A percentile compares a stretch with the other conserved stretches of the same genome.
phyloP scores from a whole-genome alignment of 2,113 vertebrate genomes.

The Etia nguti region DNA sequence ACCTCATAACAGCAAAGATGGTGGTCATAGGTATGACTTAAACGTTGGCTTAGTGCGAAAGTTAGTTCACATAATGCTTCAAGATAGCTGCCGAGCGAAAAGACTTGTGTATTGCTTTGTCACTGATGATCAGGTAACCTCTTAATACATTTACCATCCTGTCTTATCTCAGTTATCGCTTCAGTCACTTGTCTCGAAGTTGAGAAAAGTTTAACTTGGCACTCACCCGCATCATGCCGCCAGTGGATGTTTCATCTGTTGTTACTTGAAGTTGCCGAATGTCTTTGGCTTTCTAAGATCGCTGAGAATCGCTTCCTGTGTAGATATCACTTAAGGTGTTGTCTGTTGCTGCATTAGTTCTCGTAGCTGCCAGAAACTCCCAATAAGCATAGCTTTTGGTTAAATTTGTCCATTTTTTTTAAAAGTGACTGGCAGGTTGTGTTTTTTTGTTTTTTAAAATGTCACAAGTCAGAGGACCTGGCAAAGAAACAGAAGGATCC shows the following conservation, averaged over 20 bases:
- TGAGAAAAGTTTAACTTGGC: not conserved
- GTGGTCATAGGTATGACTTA: not conserved
- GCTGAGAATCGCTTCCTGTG: not conserved
- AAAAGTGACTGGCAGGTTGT: not conserved
- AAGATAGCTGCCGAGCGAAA: accelerated
- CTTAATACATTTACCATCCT: no score
- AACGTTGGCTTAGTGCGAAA: not conserved
- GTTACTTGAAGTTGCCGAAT: not conserved
- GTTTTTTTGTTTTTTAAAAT: no score
- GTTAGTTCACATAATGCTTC: not conserved
- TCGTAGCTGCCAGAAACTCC: not conserved
- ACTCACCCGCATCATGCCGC: not conserved
- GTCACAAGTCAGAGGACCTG: not conserved
- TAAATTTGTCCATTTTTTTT: not conserved
- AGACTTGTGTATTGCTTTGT: not conserved
- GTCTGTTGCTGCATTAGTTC: not conserved
- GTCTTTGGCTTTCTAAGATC: not conserved
- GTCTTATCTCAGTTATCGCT: not conserved
- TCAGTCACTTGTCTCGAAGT: not conserved
- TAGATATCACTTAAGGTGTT: not conserved
- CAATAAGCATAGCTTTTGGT: not conserved
- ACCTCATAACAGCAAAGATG: not conserved
- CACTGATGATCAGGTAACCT: no score
- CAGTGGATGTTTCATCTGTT: accelerated
- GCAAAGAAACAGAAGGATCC: no score